phyloP scores from a whole-genome alignment of 2,888 invertebrate species.

The Conomelus anceps region DNA sequence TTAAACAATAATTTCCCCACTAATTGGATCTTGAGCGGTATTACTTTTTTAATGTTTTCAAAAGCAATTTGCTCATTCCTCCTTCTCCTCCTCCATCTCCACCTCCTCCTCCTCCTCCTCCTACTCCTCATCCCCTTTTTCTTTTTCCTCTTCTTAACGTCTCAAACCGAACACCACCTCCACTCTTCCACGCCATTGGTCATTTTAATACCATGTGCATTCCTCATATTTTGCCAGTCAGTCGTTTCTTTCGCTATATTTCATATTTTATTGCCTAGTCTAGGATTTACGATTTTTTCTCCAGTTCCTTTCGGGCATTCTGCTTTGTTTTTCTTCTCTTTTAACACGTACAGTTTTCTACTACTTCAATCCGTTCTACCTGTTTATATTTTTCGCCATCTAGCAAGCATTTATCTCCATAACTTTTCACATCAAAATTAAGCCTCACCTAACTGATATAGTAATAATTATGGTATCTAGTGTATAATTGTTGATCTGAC shows the following conservation, averaged over 20 bases:
- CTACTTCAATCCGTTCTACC: not conserved
- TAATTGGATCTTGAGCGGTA: not conserved
- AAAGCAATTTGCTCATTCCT: not conserved
- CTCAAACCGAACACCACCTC: too few species aligned
- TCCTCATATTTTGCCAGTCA: not conserved
- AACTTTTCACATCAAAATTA: too few species aligned
- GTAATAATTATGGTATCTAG: too few species aligned
- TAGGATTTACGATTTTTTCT: not conserved
- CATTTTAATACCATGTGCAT: not conserved
- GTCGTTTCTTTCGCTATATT: not conserved
- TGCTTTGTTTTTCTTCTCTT: not conserved
- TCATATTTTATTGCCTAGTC: not conserved
- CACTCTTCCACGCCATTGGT: too few species aligned
- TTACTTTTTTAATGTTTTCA: not conserved
- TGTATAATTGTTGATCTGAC: too few species aligned
- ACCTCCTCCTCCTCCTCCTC: not conserved
- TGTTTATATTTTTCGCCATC: not conserved
- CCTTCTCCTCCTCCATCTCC: not conserved
- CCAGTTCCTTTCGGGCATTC: not conserved
- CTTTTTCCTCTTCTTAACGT: not conserved
- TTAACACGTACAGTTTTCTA: not conserved
- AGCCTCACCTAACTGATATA: too few species aligned
- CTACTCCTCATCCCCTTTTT: not conserved
- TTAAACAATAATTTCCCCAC: not conserved
- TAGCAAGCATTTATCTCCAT: not conserved